Evolutionary conservation across 2,797 vertebrate species (phyloP), one percentile per base, ranked within the genome.

Genomic region (Cirrhinus molitorella): DNA sequence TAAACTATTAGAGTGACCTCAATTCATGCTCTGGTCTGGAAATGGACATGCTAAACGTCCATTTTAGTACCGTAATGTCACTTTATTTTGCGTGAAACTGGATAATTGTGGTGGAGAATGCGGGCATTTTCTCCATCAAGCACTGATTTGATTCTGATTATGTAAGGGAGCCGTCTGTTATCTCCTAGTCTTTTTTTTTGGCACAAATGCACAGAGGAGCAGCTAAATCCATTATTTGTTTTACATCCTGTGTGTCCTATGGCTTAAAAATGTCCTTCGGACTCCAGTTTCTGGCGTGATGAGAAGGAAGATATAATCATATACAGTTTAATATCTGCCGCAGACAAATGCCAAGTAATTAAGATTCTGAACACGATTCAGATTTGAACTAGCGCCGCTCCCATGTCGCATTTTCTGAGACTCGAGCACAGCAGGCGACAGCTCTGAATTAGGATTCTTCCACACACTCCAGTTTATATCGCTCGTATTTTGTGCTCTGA

Each of bases 291-390:
- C 43, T 71, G 37, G 55, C 5, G 14, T 19, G 67, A 72, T 73
- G 70, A 43, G 57, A 23, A 51, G 31, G 31, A 25, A 23, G 68
- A 63, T 51, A 31, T 51, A 55, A 37, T 66, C 70, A 72, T 25
- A 31, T n/a, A 43, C 28, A 66, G 61, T 65, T 55, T 81, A 76
- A 81, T 81, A 85, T 85, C 59, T 67, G 37, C 63, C 12, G 21
- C 49, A 66, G 70, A 82, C 80, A 66, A 82, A 82, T 72, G 70
- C 70, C 28, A 63, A 70, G 72, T 45, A 45, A 80, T 88, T 88
- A 83, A 80, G 70, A 87, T 88, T 83, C 80, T 11, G 19, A 53
- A 67, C 83, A 75, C 19, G 72, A 37, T 34, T 40, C 14, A 16
- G 17, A 78, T 83, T 66, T 34, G 40, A 86, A 85, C 47, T 43